Conservation (phyloP, 2,113 vertebrate species). For the Martes martes region DNA sequence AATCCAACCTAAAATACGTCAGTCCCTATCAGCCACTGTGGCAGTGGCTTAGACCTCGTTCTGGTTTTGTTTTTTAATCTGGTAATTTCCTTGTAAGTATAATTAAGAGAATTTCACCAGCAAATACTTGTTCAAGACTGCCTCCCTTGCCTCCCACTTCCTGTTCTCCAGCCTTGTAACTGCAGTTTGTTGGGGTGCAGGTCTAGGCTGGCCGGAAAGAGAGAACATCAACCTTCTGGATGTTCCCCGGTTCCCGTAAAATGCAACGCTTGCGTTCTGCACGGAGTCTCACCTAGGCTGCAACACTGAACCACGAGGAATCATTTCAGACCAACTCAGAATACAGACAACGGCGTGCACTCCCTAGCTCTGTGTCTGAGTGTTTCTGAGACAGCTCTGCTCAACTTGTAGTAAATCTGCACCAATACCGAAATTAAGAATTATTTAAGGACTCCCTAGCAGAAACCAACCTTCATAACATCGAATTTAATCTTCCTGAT, state of each 20-base stretch:
- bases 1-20: not conserved
- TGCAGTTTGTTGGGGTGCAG: too few species aligned
- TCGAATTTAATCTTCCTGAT: conserved; percentile 5
- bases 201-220: not conserved
- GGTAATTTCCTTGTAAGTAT: not conserved
- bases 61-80: not conserved
- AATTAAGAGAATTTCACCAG: not conserved
- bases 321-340: not conserved
- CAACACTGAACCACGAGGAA: not conserved
- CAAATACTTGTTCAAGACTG: not conserved
- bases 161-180: not conserved
- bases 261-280: not conserved
- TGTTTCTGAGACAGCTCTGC: not conserved
- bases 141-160: not conserved
- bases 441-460: conserved; percentile 30
- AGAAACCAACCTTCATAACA: not conserved
- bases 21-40: not conserved
- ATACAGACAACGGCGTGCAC: not conserved
- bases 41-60: not conserved
- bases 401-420: not conserved
- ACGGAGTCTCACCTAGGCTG: not conserved
- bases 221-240: not conserved
- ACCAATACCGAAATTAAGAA: conserved; percentile 10
- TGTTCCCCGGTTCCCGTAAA: not conserved
- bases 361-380: not conserved